These are phyloP conservation scores for Buphagus erythrorhynchus DNA, from an alignment of 2,797 vertebrate species.

Conservation along the genomic window DNA sequence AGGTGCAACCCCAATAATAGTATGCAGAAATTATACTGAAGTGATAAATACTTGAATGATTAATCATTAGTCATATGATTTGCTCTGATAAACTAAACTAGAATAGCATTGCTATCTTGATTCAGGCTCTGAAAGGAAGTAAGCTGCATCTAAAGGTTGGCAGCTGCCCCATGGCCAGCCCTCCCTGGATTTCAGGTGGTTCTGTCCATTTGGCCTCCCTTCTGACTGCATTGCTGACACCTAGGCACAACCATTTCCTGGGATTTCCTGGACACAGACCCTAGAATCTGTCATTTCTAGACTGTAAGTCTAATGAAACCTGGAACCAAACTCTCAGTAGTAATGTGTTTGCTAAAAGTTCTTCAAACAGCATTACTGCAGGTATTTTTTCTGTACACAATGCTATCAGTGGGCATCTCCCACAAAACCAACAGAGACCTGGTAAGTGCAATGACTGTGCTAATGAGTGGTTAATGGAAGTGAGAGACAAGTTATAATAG, in stretches of 20 bases:
- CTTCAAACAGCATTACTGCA: not conserved
- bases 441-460: not conserved
- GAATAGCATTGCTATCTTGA: not conserved
- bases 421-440: not conserved
- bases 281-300: not conserved
- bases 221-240: not conserved
- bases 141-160: not conserved
- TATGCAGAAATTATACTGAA: not conserved
- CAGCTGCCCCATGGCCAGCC: not conserved
- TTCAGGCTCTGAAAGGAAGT: not conserved
- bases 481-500: not conserved
- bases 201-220: not conserved
- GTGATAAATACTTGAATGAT: constrained; percentile 20
- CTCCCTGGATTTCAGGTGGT: not conserved
- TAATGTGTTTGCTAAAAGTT: not conserved
- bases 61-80: constrained; percentile 19
- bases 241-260: not conserved
- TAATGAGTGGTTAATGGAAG: not conserved
- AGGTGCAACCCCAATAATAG: not conserved
- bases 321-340: not conserved
- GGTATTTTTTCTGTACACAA: not conserved
- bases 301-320: not conserved
- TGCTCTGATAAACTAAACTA: not conserved
- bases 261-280: not conserved
- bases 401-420: not conserved